These are phyloP conservation scores for Diachasma alloeum DNA, from an alignment of 1,140 invertebrate species.

Conservation along the genomic window DNA sequence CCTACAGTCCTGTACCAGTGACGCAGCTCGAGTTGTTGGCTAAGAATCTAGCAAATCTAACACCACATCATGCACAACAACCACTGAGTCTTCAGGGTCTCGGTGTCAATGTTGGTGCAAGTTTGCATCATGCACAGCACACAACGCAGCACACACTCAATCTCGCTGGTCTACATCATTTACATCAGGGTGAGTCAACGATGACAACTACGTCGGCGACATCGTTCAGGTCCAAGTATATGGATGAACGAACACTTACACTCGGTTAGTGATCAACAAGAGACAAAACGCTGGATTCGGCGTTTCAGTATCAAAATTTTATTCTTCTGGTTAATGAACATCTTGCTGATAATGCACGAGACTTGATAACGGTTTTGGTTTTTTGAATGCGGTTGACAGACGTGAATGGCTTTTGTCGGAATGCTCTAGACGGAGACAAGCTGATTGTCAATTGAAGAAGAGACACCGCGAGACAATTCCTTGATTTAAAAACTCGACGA, in stretches of 20 bases:
- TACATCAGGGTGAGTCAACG: conserved; percentile 57
- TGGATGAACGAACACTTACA: conserved; percentile 36
- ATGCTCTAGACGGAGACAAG: too few species aligned
- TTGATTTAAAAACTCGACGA: too few species aligned
- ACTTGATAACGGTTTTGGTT: neutral
- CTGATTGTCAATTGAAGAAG: too few species aligned
- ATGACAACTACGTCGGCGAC: conserved; percentile 39
- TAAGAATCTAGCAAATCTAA: conserved; percentile 60
- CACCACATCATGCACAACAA: conserved; percentile 53
- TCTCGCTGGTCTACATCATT: conserved; percentile 58
- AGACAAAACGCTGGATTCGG: neutral
- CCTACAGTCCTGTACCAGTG: conserved; percentile 72
- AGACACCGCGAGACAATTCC: too few species aligned
- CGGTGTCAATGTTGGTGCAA: conserved; percentile 56
- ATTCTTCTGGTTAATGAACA: neutral
- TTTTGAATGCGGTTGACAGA: neutral
- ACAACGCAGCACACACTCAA: conserved; percentile 60
- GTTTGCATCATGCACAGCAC: conserved; percentile 59
- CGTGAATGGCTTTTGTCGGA: too few species aligned
- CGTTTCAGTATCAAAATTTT: neutral
- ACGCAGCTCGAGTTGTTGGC: conserved; percentile 70
- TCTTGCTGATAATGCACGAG: too few species aligned
- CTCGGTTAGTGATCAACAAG: conserved; percentile 33
- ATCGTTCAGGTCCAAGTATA: conserved; percentile 37
- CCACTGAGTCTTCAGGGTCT: conserved; percentile 59